phyloP scores from a whole-genome alignment of 2,888 invertebrate species.

The Graphium colonna region DNA sequence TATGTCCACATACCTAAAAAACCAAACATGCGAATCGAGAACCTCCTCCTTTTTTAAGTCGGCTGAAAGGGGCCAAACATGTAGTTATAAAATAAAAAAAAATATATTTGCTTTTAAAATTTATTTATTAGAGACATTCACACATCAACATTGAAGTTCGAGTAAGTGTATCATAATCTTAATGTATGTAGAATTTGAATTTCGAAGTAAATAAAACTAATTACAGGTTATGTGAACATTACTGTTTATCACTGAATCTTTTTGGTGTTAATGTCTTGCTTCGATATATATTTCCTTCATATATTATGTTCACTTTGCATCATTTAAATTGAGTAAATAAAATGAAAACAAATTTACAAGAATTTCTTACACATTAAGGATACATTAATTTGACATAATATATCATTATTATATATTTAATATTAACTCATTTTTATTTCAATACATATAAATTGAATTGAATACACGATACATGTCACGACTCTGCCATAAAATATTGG shows the following conservation, averaged over 20 bases:
- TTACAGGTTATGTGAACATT: slow-evolving; percentile 3
- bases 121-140: slow-evolving; percentile 80
- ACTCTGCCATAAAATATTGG: neutral
- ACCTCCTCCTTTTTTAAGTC: too few relatives aligned
- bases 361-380: slow-evolving; percentile 11
- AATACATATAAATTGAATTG: slow-evolving; percentile 5
- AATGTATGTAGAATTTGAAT: slow-evolving; percentile 25
- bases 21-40: too few relatives aligned
- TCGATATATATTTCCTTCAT: neutral
- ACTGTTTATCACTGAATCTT: neutral
- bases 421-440: neutral
- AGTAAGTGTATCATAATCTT: slow-evolving; percentile 46
- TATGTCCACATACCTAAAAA: too few relatives aligned
- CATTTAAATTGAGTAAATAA: neutral
- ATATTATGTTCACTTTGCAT: neutral
- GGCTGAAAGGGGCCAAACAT: neutral
- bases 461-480: slow-evolving; percentile 20
- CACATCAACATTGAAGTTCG: slow-evolving; percentile 74
- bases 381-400: slow-evolving; percentile 10
- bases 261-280: neutral
- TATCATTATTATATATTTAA: slow-evolving; percentile 7
- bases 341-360: slow-evolving; percentile 17
- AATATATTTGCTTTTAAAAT: slow-evolving; percentile 39
- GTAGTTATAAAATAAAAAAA: slow-evolving; percentile 14
- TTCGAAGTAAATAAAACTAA: slow-evolving; percentile 26